Evolutionary conservation across 2,113 vertebrate genomes (phyloP).

Genomic region (Bungarus multicinctus): DNA sequence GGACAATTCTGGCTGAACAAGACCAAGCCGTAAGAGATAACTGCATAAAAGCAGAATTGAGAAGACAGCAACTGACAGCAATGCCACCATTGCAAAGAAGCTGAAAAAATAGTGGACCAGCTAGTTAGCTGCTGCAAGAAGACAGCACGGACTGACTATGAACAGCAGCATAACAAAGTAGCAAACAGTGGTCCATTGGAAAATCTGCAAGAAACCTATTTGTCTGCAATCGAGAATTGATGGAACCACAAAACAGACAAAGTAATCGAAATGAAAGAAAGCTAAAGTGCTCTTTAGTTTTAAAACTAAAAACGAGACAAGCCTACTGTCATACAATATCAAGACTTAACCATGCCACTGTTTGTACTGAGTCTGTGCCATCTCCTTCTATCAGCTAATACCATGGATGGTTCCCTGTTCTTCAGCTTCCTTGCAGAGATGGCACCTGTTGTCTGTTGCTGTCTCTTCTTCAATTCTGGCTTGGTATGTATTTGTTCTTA

Average conservation of each 20-base stretch:
- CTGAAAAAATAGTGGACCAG: no score
- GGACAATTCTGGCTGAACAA: no score
- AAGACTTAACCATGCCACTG: background rate
- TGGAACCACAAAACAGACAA: background rate
- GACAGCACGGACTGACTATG: no score
- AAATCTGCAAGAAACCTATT: background rate
- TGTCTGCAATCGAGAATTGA: background rate
- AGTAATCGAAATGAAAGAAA: background rate
- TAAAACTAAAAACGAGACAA: background rate
- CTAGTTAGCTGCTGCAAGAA: no score
- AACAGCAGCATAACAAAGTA: background rate
- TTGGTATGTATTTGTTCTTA: background rate
- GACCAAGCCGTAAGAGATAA: no score
- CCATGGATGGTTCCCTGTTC: background rate
- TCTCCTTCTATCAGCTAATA: background rate
- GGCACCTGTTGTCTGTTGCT: background rate
- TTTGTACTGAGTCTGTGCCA: background rate
- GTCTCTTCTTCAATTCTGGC: background rate
- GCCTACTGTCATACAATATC: background rate
- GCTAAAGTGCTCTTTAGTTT: background rate
- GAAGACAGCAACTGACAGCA: no score
- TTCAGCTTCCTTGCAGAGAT: background rate
- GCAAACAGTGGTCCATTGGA: background rate
- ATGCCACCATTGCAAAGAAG: no score
- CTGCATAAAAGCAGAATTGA: no score